Evolutionary conservation across 2,113 vertebrate genomes (phyloP).

Genomic region (Oxyura jamaicensis): DNA sequence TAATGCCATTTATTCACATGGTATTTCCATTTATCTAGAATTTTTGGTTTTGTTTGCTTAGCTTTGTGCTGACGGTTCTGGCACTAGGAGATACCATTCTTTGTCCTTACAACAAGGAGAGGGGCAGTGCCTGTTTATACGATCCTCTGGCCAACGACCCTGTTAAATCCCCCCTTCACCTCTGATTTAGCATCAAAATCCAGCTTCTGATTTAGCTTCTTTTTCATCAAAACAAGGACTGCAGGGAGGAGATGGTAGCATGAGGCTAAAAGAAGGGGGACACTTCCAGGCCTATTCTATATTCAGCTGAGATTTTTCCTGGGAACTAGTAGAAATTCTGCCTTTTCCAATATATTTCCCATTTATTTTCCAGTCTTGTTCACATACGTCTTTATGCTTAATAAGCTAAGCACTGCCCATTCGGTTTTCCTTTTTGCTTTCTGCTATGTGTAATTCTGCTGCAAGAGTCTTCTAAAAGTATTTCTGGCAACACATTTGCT

Average conservation of each 20-base stretch:
- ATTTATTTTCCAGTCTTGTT: neutral
- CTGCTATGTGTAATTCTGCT: neutral
- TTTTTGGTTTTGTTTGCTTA: neutral
- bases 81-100: neutral
- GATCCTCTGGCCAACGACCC: neutral
- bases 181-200: neutral
- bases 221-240: neutral
- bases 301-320: neutral
- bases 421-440: constrained; percentile 6
- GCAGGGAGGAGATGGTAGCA: neutral
- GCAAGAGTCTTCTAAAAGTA: neutral
- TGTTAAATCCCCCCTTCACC: neutral
- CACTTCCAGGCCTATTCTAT: neutral
- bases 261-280: neutral
- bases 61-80: neutral
- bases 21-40: neutral
- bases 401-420: neutral
- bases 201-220: neutral
- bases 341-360: neutral
- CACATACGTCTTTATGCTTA: neutral
- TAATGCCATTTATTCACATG: neutral
- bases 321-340: neutral
- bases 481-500: neutral
- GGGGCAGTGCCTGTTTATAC: neutral
- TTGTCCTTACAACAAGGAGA: neutral